Evolutionary conservation across 2,888 invertebrate species (phyloP).

Genomic region (Lamellibrachia satsuma): DNA sequence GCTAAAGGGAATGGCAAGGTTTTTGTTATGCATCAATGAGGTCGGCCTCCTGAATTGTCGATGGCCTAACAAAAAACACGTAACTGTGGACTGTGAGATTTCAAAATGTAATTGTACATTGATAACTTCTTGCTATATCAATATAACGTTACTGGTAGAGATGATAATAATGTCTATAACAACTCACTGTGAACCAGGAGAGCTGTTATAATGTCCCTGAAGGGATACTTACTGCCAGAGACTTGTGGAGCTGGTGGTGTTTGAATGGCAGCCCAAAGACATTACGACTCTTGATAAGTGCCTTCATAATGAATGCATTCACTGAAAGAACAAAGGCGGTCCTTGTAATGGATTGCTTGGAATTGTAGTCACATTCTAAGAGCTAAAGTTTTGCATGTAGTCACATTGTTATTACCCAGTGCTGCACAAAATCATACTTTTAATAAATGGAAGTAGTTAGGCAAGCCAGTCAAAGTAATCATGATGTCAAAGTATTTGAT

Average conservation of each 20-base stretch:
- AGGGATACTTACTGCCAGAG: slow-evolving; percentile 29
- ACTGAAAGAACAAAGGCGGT: slow-evolving; percentile 60
- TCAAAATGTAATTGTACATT: too few relatives aligned
- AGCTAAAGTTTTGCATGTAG: background rate
- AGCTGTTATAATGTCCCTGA: background rate
- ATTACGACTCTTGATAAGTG: slow-evolving; percentile 63
- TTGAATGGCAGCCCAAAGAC: slow-evolving; percentile 61
- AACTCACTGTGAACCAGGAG: too few relatives aligned
- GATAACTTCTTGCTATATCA: too few relatives aligned
- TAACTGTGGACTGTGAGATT: too few relatives aligned
- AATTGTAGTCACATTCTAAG: background rate
- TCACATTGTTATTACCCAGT: too few relatives aligned
- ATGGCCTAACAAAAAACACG: too few relatives aligned
- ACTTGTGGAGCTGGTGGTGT: slow-evolving; percentile 24
- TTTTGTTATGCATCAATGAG: too few relatives aligned
- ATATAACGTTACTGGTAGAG: background rate
- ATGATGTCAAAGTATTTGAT: background rate
- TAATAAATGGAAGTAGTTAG: background rate
- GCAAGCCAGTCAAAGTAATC: background rate
- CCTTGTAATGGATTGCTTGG: background rate
- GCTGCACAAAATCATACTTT: background rate
- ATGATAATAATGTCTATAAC: background rate
- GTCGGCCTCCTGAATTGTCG: too few relatives aligned
- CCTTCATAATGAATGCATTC: slow-evolving; percentile 67
- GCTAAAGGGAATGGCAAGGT: too few relatives aligned